Percentiles rank a stretch among this genome's conserved stretches.
Evolutionary conservation across 1,140 invertebrate species (phyloP).

Genomic region (Matsumurasca onukii): DNA sequence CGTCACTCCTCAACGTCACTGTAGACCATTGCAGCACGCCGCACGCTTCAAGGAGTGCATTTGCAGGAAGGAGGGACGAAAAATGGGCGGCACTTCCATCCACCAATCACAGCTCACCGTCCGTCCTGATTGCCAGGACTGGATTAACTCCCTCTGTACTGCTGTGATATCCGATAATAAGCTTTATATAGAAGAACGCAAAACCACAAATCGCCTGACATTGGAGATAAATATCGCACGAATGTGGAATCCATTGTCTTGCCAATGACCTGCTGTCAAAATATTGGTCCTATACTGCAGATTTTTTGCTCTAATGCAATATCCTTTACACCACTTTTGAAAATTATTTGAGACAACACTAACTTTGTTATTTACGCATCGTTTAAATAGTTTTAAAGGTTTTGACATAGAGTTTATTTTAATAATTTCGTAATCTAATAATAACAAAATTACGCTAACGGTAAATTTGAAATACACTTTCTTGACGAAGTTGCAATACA

Average conservation of each 20-base stretch:
- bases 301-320: too few species aligned
- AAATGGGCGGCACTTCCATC: constrained; percentile 21
- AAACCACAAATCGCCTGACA: not conserved
- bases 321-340: too few species aligned
- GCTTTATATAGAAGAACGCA: not conserved
- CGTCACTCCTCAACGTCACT: constrained; percentile 12
- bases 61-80: not conserved
- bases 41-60: not conserved
- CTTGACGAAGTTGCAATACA: too few species aligned
- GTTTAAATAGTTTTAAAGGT: too few species aligned
- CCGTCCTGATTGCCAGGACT: constrained; percentile 17
- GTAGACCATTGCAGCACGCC: not conserved
- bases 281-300: constrained; percentile 7
- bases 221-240: not conserved
- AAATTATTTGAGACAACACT: too few species aligned
- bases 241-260: constrained; percentile 3
- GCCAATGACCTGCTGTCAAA: constrained; percentile 3
- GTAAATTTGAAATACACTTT: too few species aligned
- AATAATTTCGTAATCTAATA: too few species aligned
- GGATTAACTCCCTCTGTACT: constrained; percentile 19
- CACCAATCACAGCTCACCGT: constrained; percentile 15
- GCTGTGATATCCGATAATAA: constrained; percentile 8
- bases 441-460: too few species aligned
- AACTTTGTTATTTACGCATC: too few species aligned
- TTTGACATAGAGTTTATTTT: too few species aligned